Base-by-base conservation (phyloP, 1,140 invertebrate genomes). In the Cardiocondyla obscurior region DNA sequence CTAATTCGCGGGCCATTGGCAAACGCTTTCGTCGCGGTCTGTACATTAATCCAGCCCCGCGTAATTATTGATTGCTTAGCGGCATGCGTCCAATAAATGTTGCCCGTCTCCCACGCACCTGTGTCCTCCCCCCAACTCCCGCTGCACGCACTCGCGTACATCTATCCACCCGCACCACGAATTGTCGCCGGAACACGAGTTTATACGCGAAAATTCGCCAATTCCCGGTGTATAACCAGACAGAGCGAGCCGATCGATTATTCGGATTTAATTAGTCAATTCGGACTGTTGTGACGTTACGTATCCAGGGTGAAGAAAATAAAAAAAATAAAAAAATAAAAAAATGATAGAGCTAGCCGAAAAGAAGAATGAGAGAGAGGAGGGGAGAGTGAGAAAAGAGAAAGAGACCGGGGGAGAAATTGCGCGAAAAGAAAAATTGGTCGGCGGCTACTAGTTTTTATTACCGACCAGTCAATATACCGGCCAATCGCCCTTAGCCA, bases 1-100 rank as follows among this genome's bases (percentile, higher is more conserved):
- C 22, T 46, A 51, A 76, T 82, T n/a, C 72, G 64, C 44, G 60
- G 62, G 25, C 70, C 70, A 58, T 22, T 30, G 69, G 74, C 65
- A 36, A 51, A 42, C 30, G 82, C 69, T 87, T 84, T 87, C 81
- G 49, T 69, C 85, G 55, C 60, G 25, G 85, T 67, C 74, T 70
- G 82, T 84, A 82, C 85, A 82, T 87, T 88, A 88, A 88, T 88
- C 76, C 85, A 72, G 85, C 85, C 58, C 57, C 44, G 82, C 69
- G 86, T 88, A 88, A 88, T 88, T 88, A 88, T 88, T 88, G 86
- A 88, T 88, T 88, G 82, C 82, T 76, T 74, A 85, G 74, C 74
- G 70, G 85, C 85, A 82, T 77, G 79, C 85, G 82, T 77, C 70
- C 85, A 73, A 87, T 88, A 88, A 88, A 88, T 81, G 82, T 87